phyloP scores from a whole-genome alignment of 2,113 vertebrate species.

The Oryzias curvinotus region DNA sequence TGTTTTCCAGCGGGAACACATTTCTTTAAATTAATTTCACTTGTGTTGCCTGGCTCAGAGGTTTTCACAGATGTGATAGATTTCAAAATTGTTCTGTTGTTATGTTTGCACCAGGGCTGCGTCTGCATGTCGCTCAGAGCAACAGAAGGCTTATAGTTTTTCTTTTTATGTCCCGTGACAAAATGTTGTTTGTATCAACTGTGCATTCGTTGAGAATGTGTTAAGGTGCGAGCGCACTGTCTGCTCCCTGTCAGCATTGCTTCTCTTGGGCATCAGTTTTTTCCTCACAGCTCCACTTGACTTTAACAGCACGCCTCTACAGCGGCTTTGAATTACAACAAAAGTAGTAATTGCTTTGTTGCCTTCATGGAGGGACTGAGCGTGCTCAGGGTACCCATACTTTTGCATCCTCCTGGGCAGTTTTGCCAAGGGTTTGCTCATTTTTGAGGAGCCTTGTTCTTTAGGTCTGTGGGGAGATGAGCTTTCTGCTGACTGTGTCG shows the following conservation, averaged over 20 bases:
- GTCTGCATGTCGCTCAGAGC: constrained; percentile 44
- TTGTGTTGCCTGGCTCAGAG: constrained; percentile 20
- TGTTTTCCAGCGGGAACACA: constrained; percentile 13
- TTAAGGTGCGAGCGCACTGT: constrained; percentile 65
- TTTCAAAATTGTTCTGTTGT: constrained; percentile 34
- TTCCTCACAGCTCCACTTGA: constrained; percentile 60
- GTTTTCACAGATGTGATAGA: constrained; percentile 28
- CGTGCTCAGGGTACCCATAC: constrained; percentile 9
- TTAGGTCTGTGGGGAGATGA: constrained; percentile 57
- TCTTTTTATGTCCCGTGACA: constrained; percentile 47
- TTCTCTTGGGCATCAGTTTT: constrained; percentile 66
- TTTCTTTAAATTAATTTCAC: constrained; percentile 40
- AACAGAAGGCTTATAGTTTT: constrained; percentile 41
- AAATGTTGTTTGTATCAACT: constrained; percentile 29
- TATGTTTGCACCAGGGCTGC: constrained; percentile 39
- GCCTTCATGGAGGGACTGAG: constrained; percentile 10
- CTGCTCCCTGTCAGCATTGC: constrained; percentile 57
- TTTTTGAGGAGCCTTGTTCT: constrained; percentile 52
- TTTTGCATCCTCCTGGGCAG: constrained; percentile 33
- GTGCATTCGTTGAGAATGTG: constrained; percentile 46
- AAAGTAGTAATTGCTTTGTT: constrained; percentile 59
- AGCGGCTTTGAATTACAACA: constrained; percentile 45
- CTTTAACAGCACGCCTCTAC: constrained; percentile 56
- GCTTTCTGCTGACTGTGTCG: constrained; percentile 69
- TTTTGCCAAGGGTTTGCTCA: constrained; percentile 33